Evolutionary conservation across 2,888 invertebrate genomes (phyloP), one percentile per base, ranked within the genome.

Genomic region (Microplitis deprimator): DNA sequence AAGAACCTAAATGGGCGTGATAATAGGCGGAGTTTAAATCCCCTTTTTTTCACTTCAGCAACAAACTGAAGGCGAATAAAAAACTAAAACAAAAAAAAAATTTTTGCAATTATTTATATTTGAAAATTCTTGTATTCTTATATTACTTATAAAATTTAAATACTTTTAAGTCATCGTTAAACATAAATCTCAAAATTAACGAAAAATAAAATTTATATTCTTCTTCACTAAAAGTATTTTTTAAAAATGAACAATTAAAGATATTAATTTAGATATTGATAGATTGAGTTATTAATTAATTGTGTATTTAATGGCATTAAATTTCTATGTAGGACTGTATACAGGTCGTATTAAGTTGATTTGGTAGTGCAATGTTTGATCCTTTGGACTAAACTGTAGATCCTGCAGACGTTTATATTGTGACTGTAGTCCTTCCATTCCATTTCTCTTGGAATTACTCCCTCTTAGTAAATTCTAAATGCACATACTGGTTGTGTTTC

Each of bases 11-110:
- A 38, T 70, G 69, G 76, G 77, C 77, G 77, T 77, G 77, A 77
- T 13, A 5, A 64, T 8, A 73, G 78, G 78, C 78, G 78, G 73
- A 70, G 75, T 60, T 73, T 73, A n/a, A 59, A 2, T 68, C 75
- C 76, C 72, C 59, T 17, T 40, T 72, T 72, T 73, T 77, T 71
- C 50, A 62, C 59, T 67, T 61, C 67, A 17, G 50, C 13, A 13
- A 50, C 50, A 50, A 50, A 50, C 50, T 13, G 50, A 50, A 50
- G 50, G 13, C 13, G 50, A 50, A 13, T 50, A 50, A 50, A 50
- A 50, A 50, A 50, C 8, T 50, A 13, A 50, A 50, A 50, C 50
- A 13, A 50, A 10, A 50, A 50, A 50, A 50, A 50, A 50, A 50
- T 29, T 4, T 29, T 3, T 29, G n/a, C n/a, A 29, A 29, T 29